Conservation (phyloP, 2,888 invertebrate species). For the Polia nebulosa region DNA sequence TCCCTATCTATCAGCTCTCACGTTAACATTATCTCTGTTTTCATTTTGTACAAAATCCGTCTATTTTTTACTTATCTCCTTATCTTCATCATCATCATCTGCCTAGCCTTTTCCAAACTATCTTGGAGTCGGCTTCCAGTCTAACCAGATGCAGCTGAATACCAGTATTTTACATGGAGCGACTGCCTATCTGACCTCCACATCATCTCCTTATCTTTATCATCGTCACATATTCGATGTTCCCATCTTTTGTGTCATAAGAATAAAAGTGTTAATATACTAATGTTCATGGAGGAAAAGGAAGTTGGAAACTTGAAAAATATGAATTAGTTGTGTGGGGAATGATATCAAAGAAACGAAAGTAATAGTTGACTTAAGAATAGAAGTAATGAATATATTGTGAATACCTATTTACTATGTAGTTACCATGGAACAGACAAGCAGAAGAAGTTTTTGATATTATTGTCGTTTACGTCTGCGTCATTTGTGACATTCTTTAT, state of each 20-base stretch:
- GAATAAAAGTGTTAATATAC: background rate
- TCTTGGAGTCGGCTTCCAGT: too few relatives aligned
- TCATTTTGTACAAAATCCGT: background rate
- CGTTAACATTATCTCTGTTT: background rate
- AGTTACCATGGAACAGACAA: background rate
- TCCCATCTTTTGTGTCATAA: background rate
- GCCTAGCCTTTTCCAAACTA: too few relatives aligned
- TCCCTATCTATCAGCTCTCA: background rate
- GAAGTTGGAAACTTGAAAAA: background rate
- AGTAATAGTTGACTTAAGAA: background rate
- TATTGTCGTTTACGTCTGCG: background rate
- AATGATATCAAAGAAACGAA: background rate
- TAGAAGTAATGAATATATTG: background rate
- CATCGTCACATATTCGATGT: background rate
- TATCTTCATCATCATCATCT: background rate
- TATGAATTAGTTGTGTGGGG: background rate
- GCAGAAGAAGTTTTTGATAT: background rate
- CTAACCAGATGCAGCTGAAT: too few relatives aligned
- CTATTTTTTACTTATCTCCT: background rate
- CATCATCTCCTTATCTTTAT: background rate
- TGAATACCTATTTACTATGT: background rate
- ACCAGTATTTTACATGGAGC: too few relatives aligned
- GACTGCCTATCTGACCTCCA: too few relatives aligned
- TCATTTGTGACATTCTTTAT: conserved; percentile 2
- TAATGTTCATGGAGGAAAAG: background rate